Evolutionary conservation across 2,797 vertebrate genomes (phyloP).

Genomic region (Lacerta agilis): DNA sequence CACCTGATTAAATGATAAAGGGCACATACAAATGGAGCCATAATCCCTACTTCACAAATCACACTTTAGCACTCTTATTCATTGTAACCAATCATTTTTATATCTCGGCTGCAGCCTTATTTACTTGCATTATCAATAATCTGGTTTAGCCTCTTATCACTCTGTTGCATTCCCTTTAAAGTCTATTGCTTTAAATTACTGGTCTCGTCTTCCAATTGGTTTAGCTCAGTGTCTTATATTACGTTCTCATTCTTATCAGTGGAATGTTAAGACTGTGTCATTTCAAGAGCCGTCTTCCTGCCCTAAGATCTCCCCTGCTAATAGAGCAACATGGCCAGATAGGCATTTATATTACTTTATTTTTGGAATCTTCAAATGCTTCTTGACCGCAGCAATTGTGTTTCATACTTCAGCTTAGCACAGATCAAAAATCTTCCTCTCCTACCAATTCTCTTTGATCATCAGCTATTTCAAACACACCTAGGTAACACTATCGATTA

Average conservation of each 20-base stretch:
- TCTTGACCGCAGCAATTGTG: not conserved
- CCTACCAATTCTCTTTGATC: not conserved
- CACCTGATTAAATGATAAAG: conserved; percentile 50
- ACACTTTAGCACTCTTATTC: conserved; percentile 28
- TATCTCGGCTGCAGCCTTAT: conserved; percentile 37
- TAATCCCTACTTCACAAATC: conserved; percentile 61
- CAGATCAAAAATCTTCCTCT: not conserved
- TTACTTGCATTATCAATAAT: conserved; percentile 60
- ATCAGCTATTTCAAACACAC: not conserved
- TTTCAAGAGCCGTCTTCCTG: conserved; percentile 21
- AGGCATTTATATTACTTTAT: conserved; percentile 3
- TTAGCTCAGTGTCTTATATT: conserved; percentile 33
- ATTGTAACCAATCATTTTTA: conserved; percentile 33
- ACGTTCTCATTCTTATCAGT: conserved; percentile 12
- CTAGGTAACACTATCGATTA: not conserved
- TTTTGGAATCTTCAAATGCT: conserved; percentile 38
- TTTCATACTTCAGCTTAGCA: not conserved
- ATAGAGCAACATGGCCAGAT: conserved; percentile 1
- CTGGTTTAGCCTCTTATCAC: conserved; percentile 48
- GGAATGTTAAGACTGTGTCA: conserved; percentile 35
- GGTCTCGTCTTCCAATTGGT: conserved; percentile 27
- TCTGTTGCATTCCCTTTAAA: conserved; percentile 50
- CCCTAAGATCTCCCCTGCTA: conserved; percentile 7
- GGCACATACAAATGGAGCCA: conserved; percentile 14
- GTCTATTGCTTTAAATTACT: conserved; percentile 55